Evolutionary conservation across 2,888 invertebrate species (phyloP), one percentile per base, ranked within the genome.

Genomic region (Tipula helvola): DNA sequence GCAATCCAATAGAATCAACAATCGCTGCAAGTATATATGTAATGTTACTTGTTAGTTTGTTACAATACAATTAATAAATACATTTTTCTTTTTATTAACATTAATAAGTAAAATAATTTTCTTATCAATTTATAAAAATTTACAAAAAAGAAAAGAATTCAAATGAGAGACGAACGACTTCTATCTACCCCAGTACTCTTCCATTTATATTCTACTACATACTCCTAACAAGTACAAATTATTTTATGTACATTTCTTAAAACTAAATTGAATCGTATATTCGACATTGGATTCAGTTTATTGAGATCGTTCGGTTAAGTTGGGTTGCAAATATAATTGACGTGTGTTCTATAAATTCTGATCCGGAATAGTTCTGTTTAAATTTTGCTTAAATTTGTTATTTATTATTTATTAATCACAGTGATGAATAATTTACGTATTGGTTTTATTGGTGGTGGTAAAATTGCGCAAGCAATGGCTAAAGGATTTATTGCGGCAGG

Each of bases 381-480:
- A 39, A 39, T 39, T 39, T 39, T 3, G 39, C 7, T 5, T 39
- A 7, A 39, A 39, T 39, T 39, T 39, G 7, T 39, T 7, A 39
- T 28, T 39, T 39, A 7, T 39, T 39, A 39, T 28, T 7, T 7
- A 2, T 28, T 28, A 28, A 28, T 28, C 1, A 39, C 10, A 28
- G 71, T 41, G 12, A 85, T 85, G 85, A 86, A 92, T 52, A 86
- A 52, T 13, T 52, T 86, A 57, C 52, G 57, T 10, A 96, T 98
- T 89, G 98, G 98, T 3, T 98, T 98, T 90, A 93, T 98, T 85
- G 98, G 98, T 1, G 97, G 97, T 42, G 98, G 98, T 13, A 96
- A 96, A 90, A 95, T 98, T 94, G 98, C 98, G 0, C 97, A 97
- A 90, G 97, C 98, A 0, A 92, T 98, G 90, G 97, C 97, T 8